Conservation (phyloP, 2,797 vertebrate species). For the Harpagifer antarcticus region DNA sequence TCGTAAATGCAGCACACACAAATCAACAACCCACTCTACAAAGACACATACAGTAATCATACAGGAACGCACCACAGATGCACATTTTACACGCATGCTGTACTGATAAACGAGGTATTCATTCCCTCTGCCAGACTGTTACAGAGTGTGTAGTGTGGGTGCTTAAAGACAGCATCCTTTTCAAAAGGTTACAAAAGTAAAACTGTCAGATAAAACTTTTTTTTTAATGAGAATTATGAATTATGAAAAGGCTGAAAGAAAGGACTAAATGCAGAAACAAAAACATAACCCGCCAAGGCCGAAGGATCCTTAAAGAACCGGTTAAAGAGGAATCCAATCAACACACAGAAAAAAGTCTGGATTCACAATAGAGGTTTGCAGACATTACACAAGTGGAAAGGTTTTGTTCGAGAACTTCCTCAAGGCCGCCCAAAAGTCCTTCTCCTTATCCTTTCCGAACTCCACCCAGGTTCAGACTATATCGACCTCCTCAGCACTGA, state of each 20-base stretch:
- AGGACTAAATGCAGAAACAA: slow-evolving; percentile 14
- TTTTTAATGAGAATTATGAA: slow-evolving; percentile 1
- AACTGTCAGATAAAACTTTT: slow-evolving; percentile 1
- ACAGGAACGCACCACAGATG: slow-evolving; percentile 26
- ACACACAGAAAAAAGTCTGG: not conserved
- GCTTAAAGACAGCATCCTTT: slow-evolving; percentile 36
- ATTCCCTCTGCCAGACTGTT: slow-evolving; percentile 36
- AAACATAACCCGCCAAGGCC: not conserved
- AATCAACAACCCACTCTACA: slow-evolving; percentile 30
- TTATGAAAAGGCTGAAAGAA: slow-evolving; percentile 15
- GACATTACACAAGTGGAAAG: not conserved
- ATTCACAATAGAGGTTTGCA: not conserved
- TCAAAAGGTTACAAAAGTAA: slow-evolving; percentile 1
- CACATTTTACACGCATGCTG: slow-evolving; percentile 22
- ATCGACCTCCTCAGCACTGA: too few species aligned
- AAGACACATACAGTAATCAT: slow-evolving; percentile 19
- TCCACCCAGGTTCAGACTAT: too few species aligned
- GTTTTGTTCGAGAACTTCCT: too few species aligned
- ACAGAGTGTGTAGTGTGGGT: slow-evolving; percentile 37
- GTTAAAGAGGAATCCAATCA: not conserved
- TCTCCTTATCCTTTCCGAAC: too few species aligned
- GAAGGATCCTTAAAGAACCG: not conserved
- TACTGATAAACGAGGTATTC: slow-evolving; percentile 54
- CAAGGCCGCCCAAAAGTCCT: too few species aligned
- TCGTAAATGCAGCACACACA: slow-evolving; percentile 40